Conservation (phyloP, 1,140 invertebrate genomes). For the Portunus trituberculatus region DNA sequence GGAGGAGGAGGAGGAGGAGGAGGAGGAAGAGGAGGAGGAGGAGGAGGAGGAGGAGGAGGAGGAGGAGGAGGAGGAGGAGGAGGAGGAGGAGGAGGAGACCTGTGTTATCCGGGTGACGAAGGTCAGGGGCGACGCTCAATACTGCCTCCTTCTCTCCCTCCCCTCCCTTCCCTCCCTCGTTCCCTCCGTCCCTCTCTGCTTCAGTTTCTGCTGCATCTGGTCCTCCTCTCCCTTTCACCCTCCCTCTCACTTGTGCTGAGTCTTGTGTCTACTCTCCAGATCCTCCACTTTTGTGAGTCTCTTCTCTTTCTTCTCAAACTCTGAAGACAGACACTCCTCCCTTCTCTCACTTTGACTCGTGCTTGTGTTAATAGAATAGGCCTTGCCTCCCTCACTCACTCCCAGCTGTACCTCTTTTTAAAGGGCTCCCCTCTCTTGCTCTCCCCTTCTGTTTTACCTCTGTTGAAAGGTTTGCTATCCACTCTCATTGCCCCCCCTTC, state of each 20-base stretch:
- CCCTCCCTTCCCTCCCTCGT: not conserved
- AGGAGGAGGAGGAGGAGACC: constrained; percentile 5
- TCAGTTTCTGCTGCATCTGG: no score
- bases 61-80: not conserved
- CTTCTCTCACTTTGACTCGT: not conserved
- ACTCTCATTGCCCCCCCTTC: not conserved
- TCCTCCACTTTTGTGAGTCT: constrained; percentile 1
- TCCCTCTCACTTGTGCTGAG: not conserved
- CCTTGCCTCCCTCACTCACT: not conserved
- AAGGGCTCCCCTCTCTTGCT: not conserved
- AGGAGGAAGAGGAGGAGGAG: not conserved
- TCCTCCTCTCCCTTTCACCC: not conserved
- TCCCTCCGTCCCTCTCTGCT: not conserved
- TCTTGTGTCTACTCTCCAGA: not conserved
- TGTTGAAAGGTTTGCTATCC: not conserved
- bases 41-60: not conserved
- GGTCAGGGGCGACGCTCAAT: constrained; percentile 23
- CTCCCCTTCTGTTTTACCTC: not conserved
- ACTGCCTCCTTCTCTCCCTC: not conserved
- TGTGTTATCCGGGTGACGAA: constrained; percentile 23
- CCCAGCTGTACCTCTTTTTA: not conserved
- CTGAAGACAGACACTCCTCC: not conserved
- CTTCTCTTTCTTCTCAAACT: not conserved
- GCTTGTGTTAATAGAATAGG: not conserved
- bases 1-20: not conserved